Conservation (phyloP, 1,140 invertebrate species). For the Danaus melanippus region DNA sequence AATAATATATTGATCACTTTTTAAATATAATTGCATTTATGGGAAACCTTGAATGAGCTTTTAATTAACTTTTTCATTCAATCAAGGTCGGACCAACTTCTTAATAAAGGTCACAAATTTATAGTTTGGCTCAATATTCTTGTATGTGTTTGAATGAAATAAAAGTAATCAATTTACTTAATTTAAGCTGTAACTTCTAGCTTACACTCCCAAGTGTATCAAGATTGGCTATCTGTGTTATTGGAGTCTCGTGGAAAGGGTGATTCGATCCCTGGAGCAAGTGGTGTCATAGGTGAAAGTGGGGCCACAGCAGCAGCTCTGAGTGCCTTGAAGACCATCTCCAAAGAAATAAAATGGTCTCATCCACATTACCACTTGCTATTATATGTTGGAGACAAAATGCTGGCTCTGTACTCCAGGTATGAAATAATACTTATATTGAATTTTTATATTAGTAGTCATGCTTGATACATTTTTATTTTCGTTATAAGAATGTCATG, state of each 20-base stretch:
- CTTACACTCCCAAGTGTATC: conserved; percentile 47
- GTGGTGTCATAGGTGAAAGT: conserved; percentile 61
- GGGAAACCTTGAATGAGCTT: too few relatives aligned
- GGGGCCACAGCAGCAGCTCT: conserved; percentile 51
- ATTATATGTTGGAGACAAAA: conserved; percentile 60
- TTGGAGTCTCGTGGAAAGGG: conserved; percentile 53
- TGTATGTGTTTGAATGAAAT: too few relatives aligned
- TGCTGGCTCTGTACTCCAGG: conserved; percentile 60
- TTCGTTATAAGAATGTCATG: too few relatives aligned
- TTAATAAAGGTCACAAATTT: too few relatives aligned
- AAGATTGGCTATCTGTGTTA: conserved; percentile 53
- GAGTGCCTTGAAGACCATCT: conserved; percentile 46
- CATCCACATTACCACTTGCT: conserved; percentile 55
- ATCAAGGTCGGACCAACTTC: too few relatives aligned
- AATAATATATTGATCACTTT: too few relatives aligned
- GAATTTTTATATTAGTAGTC: conserved; percentile 1
- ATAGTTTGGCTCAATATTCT: too few relatives aligned
- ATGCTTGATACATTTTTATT: too few relatives aligned
- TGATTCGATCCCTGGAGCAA: conserved; percentile 57
- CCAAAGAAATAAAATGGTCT: conserved; percentile 48
- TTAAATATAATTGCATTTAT: too few relatives aligned
- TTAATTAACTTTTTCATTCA: too few relatives aligned
- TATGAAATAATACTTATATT: conserved; percentile 16
- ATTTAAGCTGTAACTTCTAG: conserved; percentile 17
- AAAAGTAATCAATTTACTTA: too few relatives aligned